phyloP scores from a whole-genome alignment of 2,113 vertebrate species.

The Numenius arquata region DNA sequence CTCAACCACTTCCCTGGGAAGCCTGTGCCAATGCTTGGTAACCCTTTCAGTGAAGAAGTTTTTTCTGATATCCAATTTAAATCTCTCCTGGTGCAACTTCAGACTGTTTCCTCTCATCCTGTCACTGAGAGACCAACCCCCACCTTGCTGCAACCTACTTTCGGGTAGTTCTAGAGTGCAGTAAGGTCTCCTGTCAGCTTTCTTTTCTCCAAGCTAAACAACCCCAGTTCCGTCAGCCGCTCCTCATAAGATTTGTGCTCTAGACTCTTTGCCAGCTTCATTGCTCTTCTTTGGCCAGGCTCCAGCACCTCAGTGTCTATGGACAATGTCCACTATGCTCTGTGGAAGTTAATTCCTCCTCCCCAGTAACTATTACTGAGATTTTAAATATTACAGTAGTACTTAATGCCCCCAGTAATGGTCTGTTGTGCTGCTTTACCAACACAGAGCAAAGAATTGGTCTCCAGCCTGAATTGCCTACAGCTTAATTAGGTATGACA shows the following conservation, averaged over 20 bases:
- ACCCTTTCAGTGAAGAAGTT: background rate
- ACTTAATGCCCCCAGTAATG: background rate
- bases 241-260: background rate
- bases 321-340: accelerated
- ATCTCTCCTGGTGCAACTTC: background rate
- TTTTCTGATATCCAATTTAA: background rate
- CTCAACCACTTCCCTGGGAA: background rate
- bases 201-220: background rate
- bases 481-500: conserved; percentile 7
- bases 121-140: accelerated
- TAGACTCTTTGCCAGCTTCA: background rate
- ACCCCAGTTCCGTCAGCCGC: background rate
- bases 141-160: accelerated
- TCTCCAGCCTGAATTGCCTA: background rate
- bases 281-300: background rate
- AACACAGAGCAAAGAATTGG: background rate
- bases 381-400: background rate
- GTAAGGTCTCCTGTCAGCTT: background rate
- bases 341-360: background rate
- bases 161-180: accelerated
- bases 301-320: background rate
- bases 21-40: background rate
- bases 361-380: background rate
- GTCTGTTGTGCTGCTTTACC: background rate
- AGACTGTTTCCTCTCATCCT: background rate